Percentiles rank a stretch among this genome's conserved stretches.
Conservation (phyloP, 2,888 invertebrate genomes). For the Xestia sexstrigata region DNA sequence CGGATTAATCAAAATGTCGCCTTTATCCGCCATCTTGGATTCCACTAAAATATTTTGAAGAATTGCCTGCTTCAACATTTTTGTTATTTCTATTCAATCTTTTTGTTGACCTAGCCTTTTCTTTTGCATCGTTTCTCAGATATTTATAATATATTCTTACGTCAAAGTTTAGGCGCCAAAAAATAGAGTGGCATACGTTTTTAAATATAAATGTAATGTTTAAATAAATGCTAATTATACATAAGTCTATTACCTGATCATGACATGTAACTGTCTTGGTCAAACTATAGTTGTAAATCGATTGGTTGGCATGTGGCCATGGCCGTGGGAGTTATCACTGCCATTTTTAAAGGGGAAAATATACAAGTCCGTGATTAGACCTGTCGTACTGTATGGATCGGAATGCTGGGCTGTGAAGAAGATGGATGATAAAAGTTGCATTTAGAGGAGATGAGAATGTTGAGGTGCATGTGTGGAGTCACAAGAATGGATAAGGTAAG, state of each 20-base stretch:
- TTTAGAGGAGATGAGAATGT: too few species aligned
- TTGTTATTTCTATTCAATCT: slow-evolving; percentile 8
- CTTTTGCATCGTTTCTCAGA: background rate
- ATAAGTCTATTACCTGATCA: background rate
- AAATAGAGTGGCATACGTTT: background rate
- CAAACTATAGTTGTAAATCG: background rate
- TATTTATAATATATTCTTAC: background rate
- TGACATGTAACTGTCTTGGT: background rate
- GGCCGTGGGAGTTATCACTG: background rate
- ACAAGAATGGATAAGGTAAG: too few species aligned
- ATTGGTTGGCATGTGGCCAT: background rate
- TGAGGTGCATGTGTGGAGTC: too few species aligned
- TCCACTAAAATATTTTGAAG: slow-evolving; percentile 22
- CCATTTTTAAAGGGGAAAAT: too few species aligned
- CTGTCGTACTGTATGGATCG: too few species aligned
- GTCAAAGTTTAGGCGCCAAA: background rate
- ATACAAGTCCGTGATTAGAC: too few species aligned
- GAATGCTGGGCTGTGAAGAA: too few species aligned
- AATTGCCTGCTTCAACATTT: background rate
- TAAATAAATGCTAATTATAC: background rate
- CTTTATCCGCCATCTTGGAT: slow-evolving; percentile 32
- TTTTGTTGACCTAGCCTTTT: background rate
- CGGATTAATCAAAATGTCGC: slow-evolving; percentile 42
- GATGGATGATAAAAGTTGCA: too few species aligned
- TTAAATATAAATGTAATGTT: background rate